A percentile compares a stretch with the other conserved stretches of the same genome.
phyloP scores from a whole-genome alignment of 2,113 vertebrate species.

The Ailurus styani region DNA sequence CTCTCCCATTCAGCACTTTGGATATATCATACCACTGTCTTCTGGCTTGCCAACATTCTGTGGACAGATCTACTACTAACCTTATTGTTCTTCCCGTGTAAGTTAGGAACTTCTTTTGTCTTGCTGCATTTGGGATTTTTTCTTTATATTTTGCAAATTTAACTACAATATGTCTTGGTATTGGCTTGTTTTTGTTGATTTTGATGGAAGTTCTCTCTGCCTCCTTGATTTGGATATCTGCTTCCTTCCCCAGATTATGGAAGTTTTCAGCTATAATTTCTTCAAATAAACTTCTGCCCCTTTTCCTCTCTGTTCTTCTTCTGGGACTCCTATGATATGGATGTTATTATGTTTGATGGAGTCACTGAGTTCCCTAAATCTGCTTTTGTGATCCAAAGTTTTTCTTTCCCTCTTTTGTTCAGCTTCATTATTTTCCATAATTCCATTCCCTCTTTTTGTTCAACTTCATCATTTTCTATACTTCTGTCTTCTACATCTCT shows the following conservation, averaged over 20 bases:
- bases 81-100: not conserved
- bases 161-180: not conserved
- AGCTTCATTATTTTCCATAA: not conserved
- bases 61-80: not conserved
- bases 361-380: not conserved
- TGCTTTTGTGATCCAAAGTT: not conserved
- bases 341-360: not conserved
- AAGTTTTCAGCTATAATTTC: no score
- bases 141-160: not conserved
- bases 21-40: not conserved
- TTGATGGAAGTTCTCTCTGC: not conserved
- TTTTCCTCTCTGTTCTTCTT: not conserved
- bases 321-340: not conserved
- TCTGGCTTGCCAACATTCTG: not conserved
- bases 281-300: no score
- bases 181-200: not conserved
- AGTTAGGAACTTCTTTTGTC: not conserved
- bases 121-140: not conserved
- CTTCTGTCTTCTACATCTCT: not conserved
- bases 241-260: not conserved
- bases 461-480: no score
- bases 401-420: not conserved
- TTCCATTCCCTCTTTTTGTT: not conserved
- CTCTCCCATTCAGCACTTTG: not conserved
- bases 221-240: not conserved